These are phyloP conservation scores for Grammomys dolichurus DNA, from an alignment of 2,113 vertebrate species.

Conservation along the genomic window DNA sequence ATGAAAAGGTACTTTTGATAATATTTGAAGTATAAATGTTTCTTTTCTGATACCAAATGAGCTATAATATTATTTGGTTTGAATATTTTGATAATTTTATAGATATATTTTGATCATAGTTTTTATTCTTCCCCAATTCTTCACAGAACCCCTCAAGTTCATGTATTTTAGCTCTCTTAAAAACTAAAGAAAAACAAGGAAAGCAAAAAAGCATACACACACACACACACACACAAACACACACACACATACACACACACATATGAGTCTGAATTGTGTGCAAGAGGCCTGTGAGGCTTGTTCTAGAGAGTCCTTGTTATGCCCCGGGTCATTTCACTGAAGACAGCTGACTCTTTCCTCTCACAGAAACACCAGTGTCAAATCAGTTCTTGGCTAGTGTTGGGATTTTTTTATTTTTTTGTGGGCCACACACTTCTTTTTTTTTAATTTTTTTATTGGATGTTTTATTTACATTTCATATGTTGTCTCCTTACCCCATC, in stretches of 20 bases:
- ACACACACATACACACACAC: no score
- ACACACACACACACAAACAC: no score
- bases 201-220: no score
- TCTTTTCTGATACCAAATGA: neutral
- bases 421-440: no score
- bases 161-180: no score
- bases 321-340: neutral
- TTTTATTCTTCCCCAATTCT: neutral
- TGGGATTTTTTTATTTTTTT: neutral
- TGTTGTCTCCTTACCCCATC: no score
- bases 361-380: neutral
- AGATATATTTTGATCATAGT: neutral
- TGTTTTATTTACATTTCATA: no score
- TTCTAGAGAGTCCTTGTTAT: neutral
- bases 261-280: neutral
- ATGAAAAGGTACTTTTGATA: neutral
- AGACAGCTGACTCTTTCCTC: neutral
- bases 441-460: no score
- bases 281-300: neutral
- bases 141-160: no score
- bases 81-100: neutral
- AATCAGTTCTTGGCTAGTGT: neutral
- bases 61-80: neutral
- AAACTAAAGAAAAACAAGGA: neutral
- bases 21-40: neutral